These are phyloP conservation scores for Choreutis nemorana DNA, from an alignment of 2,888 invertebrate species.

Conservation along the genomic window DNA sequence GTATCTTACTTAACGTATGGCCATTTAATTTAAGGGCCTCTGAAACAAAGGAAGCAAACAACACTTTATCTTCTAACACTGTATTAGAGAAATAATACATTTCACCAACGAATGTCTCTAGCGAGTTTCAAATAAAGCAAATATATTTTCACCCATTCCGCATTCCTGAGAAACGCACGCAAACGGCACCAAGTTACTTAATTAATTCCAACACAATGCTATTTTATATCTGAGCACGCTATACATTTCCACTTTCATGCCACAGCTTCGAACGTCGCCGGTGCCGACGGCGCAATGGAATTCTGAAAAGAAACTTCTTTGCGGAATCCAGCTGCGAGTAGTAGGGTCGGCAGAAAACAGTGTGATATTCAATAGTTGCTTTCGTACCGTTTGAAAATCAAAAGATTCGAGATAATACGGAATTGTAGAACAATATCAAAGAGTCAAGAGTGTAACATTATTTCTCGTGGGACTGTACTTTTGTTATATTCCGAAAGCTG, in stretches of 20 bases:
- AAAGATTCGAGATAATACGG: constrained; percentile 23
- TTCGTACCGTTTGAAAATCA: constrained; percentile 31
- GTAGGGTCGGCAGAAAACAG: constrained; percentile 17
- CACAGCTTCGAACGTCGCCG: background rate
- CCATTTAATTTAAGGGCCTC: too few species aligned
- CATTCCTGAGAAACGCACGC: constrained; percentile 2
- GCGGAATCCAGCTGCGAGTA: constrained; percentile 6
- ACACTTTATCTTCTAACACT: too few species aligned
- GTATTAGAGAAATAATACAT: too few species aligned
- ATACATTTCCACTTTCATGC: background rate
- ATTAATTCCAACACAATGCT: background rate
- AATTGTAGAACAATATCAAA: constrained; percentile 17
- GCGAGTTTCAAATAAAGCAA: too few species aligned
- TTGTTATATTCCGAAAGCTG: constrained; percentile 9
- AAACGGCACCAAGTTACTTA: background rate
- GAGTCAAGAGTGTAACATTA: constrained; percentile 20
- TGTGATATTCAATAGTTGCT: constrained; percentile 20
- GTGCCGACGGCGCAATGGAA: constrained; percentile 14
- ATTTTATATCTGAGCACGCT: background rate
- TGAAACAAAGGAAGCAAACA: too few species aligned
- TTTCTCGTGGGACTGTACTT: constrained; percentile 3
- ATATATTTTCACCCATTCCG: constrained; percentile 5
- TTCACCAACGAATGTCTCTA: too few species aligned
- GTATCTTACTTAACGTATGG: too few species aligned
- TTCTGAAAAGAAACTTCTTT: constrained; percentile 10